Percentiles rank a stretch among this genome's conserved stretches.
phyloP scores from a whole-genome alignment of 2,888 invertebrate species.

The Hyppa rectilinea region DNA sequence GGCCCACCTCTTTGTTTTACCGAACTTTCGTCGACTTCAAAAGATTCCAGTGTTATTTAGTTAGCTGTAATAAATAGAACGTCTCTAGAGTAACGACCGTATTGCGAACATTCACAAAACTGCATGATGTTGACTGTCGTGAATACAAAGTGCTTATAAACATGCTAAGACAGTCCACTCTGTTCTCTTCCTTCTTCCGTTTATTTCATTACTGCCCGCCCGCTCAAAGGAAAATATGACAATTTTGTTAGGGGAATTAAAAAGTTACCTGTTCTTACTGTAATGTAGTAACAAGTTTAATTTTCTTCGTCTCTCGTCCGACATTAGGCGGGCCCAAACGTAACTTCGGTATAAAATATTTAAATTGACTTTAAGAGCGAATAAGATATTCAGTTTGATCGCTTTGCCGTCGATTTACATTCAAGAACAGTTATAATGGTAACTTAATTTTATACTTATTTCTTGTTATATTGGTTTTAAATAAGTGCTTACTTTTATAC shows the following conservation, averaged over 20 bases:
- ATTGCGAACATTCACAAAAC: conserved; percentile 74
- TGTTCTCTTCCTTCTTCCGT: conserved; percentile 73
- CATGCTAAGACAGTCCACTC: conserved; percentile 76
- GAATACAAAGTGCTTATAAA: conserved; percentile 77
- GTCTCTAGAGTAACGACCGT: conserved; percentile 62
- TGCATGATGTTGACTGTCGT: conserved; percentile 55
- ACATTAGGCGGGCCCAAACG: conserved; percentile 72
- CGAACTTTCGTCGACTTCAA: conserved; percentile 79
- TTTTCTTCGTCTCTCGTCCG: conserved; percentile 80
- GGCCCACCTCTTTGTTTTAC: conserved; percentile 79
- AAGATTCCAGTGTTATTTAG: conserved; percentile 78
- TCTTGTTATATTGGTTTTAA: conserved; percentile 61
- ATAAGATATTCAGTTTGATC: conserved; percentile 74
- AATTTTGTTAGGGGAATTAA: conserved; percentile 86
- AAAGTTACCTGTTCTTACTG: conserved; percentile 86
- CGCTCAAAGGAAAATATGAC: conserved; percentile 86
- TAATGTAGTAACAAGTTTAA: conserved; percentile 85
- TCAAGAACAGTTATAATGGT: conserved; percentile 64
- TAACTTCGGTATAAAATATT: conserved; percentile 76
- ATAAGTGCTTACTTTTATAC: conserved; percentile 56
- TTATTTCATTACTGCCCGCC: conserved; percentile 81
- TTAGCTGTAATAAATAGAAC: conserved; percentile 75
- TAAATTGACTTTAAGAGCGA: conserved; percentile 76
- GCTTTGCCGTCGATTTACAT: conserved; percentile 70
- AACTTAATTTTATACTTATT: conserved; percentile 66